phyloP scores from a whole-genome alignment of 2,888 invertebrate genomes.

The Caenorhabditis uteleia region DNA sequence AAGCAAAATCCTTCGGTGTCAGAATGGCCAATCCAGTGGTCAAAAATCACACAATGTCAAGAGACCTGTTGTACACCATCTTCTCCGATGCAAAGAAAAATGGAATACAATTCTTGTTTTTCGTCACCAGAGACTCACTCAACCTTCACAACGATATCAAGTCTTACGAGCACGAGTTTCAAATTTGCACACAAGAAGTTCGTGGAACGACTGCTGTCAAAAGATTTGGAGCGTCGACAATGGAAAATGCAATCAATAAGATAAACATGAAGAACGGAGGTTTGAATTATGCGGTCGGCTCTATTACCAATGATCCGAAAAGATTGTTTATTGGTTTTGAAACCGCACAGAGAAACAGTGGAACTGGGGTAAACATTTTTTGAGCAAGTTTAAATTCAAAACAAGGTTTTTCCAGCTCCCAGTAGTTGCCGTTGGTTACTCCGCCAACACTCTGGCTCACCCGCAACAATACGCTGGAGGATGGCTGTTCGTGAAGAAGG shows the following conservation, averaged over 20 bases:
- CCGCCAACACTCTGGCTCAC: slow-evolving; percentile 5
- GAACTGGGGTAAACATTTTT: neutral
- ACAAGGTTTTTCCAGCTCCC: too few species aligned
- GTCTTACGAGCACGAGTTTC: slow-evolving; percentile 6
- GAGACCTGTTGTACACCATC: too few species aligned
- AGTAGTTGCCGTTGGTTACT: slow-evolving; percentile 6
- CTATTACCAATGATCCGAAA: neutral
- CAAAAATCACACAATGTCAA: too few species aligned
- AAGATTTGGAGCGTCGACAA: neutral
- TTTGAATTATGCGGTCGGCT: neutral
- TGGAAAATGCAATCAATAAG: neutral
- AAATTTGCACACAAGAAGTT: slow-evolving; percentile 11
- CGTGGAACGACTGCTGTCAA: neutral
- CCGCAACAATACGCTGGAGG: slow-evolving; percentile 20
- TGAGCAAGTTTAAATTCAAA: neutral
- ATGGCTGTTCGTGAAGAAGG: slow-evolving; percentile 11
- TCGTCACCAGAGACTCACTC: too few species aligned
- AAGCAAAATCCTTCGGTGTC: too few species aligned
- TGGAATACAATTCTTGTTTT: too few species aligned
- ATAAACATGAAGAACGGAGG: neutral
- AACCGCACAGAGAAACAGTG: neutral
- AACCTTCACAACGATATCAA: slow-evolving; percentile 10
- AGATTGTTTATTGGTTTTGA: neutral
- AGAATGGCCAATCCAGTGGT: too few species aligned
- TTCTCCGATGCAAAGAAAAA: too few species aligned